Evolutionary conservation across 2,888 invertebrate species (phyloP).

Genomic region (Laothoe populi): DNA sequence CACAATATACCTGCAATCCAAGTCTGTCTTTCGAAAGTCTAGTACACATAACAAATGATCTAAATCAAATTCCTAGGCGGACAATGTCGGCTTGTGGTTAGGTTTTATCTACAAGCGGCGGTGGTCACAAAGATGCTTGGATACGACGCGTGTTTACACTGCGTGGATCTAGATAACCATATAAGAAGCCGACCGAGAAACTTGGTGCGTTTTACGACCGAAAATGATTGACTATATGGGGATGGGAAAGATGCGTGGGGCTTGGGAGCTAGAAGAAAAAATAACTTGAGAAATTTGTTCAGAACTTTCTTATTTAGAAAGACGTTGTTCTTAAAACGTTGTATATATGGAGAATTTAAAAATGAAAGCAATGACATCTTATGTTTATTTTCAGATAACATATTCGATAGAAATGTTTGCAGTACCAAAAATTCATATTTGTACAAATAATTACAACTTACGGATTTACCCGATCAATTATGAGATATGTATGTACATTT

Average conservation of each 20-base stretch:
- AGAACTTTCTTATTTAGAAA: too few species aligned
- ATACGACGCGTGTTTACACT: slow-evolving; percentile 29
- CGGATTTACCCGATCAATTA: too few species aligned
- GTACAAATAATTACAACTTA: too few species aligned
- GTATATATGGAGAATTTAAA: too few species aligned
- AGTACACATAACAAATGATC: background rate
- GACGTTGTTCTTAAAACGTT: too few species aligned
- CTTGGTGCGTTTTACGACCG: background rate
- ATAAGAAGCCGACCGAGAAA: slow-evolving; percentile 6
- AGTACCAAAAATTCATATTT: too few species aligned
- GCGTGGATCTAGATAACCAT: slow-evolving; percentile 29
- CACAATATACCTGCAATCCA: background rate
- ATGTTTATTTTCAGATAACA: too few species aligned
- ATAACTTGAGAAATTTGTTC: too few species aligned
- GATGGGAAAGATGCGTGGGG: background rate
- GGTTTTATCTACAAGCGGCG: slow-evolving; percentile 22
- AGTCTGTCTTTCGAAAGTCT: background rate
- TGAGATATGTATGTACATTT: too few species aligned
- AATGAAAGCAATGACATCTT: too few species aligned
- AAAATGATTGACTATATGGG: slow-evolving; percentile 5
- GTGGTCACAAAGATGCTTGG: slow-evolving; percentile 24
- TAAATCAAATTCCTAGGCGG: slow-evolving; percentile 9
- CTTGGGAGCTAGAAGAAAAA: background rate
- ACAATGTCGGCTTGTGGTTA: slow-evolving; percentile 12
- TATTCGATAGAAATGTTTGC: too few species aligned